These are phyloP conservation scores for Ommatoiulus sabulosus DNA, from an alignment of 2,888 invertebrate species.

Conservation along the genomic window DNA sequence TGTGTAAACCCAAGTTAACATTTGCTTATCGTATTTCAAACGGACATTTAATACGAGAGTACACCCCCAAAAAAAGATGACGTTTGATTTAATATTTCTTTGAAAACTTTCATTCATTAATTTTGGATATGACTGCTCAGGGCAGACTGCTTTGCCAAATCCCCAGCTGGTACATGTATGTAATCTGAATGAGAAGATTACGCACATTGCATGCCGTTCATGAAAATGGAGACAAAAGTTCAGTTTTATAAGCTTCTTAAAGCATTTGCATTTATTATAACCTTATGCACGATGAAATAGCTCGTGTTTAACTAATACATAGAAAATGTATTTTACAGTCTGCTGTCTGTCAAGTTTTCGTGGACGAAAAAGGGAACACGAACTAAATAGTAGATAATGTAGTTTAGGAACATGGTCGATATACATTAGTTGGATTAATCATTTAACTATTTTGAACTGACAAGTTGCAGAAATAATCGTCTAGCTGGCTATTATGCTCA, in stretches of 20 bases:
- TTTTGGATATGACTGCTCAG: too few relatives aligned
- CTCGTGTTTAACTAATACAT: background rate
- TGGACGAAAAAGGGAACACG: too few relatives aligned
- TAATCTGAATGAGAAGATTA: background rate
- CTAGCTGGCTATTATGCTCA: too few relatives aligned
- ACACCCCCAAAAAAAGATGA: background rate
- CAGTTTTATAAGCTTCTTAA: background rate
- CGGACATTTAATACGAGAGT: background rate
- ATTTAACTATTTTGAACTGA: too few relatives aligned
- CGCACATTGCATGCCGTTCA: background rate
- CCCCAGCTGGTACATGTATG: background rate
- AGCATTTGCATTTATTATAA: background rate
- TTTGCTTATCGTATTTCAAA: constrained; percentile 4
- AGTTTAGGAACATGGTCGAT: too few relatives aligned
- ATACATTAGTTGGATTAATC: too few relatives aligned
- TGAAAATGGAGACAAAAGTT: background rate
- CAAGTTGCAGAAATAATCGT: too few relatives aligned
- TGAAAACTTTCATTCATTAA: background rate
- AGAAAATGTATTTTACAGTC: too few relatives aligned
- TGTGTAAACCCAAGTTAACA: background rate
- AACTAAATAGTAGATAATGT: too few relatives aligned
- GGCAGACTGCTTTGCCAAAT: background rate
- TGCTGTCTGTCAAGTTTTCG: too few relatives aligned
- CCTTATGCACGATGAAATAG: background rate
- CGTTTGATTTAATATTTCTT: background rate